Conservation (phyloP, 2,888 invertebrate genomes). For the Lysandra bellargus region DNA sequence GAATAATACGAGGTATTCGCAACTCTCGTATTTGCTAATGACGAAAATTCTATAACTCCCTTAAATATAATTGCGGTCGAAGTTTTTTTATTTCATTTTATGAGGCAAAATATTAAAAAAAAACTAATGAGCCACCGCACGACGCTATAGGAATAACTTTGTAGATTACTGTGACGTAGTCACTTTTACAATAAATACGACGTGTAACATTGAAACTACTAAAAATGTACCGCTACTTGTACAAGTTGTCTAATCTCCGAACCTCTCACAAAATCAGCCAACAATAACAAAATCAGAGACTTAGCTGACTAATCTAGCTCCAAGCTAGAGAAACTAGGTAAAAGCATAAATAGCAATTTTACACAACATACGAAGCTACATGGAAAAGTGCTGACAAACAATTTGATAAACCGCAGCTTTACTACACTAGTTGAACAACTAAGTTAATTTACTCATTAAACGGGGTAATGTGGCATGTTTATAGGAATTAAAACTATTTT, state of each 20-base stretch:
- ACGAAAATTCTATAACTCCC: not conserved
- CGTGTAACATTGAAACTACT: not conserved
- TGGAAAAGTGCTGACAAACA: conserved; percentile 25
- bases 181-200: not conserved
- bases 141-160: not conserved
- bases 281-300: not conserved
- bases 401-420: conserved; percentile 13
- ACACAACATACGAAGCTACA: conserved; percentile 22
- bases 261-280: not conserved
- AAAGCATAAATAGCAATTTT: conserved; percentile 26
- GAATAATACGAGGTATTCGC: not conserved
- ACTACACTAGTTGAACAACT: conserved; percentile 24
- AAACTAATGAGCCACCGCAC: not conserved
- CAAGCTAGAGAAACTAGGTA: not conserved
- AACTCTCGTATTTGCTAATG: not conserved
- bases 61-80: not conserved
- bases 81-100: not conserved
- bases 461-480: conserved; percentile 23
- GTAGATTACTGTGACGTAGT: not conserved
- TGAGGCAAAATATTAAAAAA: not conserved
- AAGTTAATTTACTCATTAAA: conserved; percentile 28
- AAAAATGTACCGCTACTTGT: not conserved
- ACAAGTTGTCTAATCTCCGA: not conserved
- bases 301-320: not conserved
- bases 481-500: conserved; percentile 21